These are phyloP conservation scores for Aegotheles bennettii DNA, from an alignment of 2,113 vertebrate genomes.

Conservation along the genomic window DNA sequence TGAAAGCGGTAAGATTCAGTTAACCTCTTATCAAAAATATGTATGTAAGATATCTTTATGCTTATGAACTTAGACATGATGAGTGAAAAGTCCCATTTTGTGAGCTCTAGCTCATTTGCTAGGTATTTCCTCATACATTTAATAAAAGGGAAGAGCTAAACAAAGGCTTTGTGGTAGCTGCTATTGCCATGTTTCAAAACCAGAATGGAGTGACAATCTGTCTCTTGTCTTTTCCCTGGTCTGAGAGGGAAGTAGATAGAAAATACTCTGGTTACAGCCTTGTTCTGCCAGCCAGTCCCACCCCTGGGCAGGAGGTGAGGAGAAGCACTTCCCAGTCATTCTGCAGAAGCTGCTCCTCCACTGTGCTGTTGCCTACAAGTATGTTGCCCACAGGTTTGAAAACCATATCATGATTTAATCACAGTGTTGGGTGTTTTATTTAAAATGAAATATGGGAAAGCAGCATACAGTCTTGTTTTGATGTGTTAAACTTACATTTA, in stretches of 20 bases:
- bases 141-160: not conserved
- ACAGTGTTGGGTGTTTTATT: not conserved
- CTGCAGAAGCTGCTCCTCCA: not conserved
- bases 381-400: not conserved
- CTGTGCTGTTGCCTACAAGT: not conserved
- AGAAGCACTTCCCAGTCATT: not conserved
- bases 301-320: not conserved
- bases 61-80: not conserved
- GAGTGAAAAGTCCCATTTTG: not conserved
- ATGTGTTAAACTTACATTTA: not conserved
- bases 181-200: not conserved
- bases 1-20: not conserved
- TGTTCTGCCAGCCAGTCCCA: not conserved
- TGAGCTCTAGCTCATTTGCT: rapidly evolving
- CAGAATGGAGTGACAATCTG: not conserved
- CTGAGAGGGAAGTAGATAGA: not conserved
- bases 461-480: not conserved
- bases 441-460: not conserved
- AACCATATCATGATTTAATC: not conserved
- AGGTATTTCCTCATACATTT: not conserved
- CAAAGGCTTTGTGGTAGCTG: not conserved
- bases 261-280: not conserved
- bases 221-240: not conserved
- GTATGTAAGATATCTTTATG: not conserved
- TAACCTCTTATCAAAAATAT: not conserved